These are phyloP conservation scores for Trematocara marginatum DNA, from an alignment of 2,113 vertebrate species.

Conservation along the genomic window DNA sequence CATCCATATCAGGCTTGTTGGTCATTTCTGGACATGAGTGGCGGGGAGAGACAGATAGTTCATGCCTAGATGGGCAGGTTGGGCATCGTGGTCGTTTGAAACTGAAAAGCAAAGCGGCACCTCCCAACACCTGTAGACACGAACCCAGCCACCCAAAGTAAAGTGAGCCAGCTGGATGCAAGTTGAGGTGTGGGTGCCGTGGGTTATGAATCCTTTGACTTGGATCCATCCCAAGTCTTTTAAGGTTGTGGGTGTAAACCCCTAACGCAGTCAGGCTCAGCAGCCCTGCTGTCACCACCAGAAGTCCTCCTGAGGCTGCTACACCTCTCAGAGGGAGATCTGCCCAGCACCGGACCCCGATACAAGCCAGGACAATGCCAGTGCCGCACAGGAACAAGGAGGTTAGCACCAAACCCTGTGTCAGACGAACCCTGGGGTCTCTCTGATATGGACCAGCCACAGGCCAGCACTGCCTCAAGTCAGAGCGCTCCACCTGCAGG, in stretches of 20 bases:
- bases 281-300: constrained; percentile 68
- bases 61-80: constrained; percentile 37
- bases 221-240: constrained; percentile 46
- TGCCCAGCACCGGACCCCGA: constrained; percentile 76
- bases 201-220: neutral
- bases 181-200: constrained; percentile 49
- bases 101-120: constrained; percentile 62
- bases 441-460: constrained; percentile 65
- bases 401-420: constrained; percentile 67
- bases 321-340: constrained; percentile 72
- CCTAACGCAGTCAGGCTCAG: constrained; percentile 67
- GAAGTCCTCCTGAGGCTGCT: constrained; percentile 66
- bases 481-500: constrained; percentile 71
- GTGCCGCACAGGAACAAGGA: constrained; percentile 73
- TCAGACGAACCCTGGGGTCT: constrained; percentile 62
- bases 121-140: constrained; percentile 71
- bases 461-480: constrained; percentile 77
- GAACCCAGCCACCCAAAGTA: constrained; percentile 78
- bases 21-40: constrained; percentile 35
- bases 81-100: constrained; percentile 61
- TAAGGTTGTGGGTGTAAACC: constrained; percentile 69
- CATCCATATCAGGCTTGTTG: constrained; percentile 50
- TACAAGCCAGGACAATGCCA: constrained; percentile 73
- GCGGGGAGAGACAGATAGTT: constrained; percentile 39
- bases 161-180: constrained; percentile 66